phyloP scores from a whole-genome alignment of 1,140 invertebrate species.

The Helicoverpa zea region DNA sequence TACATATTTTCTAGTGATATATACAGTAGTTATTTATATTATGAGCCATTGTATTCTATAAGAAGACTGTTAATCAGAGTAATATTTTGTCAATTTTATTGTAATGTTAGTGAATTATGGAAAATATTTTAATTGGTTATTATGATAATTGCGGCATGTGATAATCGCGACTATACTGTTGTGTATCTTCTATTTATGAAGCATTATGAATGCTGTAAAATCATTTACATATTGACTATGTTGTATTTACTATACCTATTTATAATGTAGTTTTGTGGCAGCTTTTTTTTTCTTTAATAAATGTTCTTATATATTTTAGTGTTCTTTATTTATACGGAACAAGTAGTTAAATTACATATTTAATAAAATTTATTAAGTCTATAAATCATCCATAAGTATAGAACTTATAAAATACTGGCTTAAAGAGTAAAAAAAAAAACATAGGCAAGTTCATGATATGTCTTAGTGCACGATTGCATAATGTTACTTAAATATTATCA shows the following conservation, averaged over 20 bases:
- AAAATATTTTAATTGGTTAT: conserved; percentile 43
- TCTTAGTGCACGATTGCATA: conserved; percentile 59
- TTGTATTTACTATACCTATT: conserved; percentile 8
- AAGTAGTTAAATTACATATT: neutral
- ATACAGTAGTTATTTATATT: conserved; percentile 27
- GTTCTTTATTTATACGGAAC: conserved; percentile 8
- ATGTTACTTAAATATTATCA: conserved; percentile 46
- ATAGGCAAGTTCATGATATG: conserved; percentile 68
- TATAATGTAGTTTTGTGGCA: conserved; percentile 41
- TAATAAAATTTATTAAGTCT: conserved; percentile 12
- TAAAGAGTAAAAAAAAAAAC: conserved; percentile 59
- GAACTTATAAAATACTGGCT: conserved; percentile 67
- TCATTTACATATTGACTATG: conserved; percentile 11
- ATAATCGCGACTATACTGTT: conserved; percentile 51
- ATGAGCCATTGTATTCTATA: conserved; percentile 48
- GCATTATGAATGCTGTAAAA: conserved; percentile 65
- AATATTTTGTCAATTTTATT: conserved; percentile 46
- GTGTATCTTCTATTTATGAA: conserved; percentile 54
- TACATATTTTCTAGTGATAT: conserved; percentile 21
- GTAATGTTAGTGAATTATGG: conserved; percentile 31
- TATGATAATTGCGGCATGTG: conserved; percentile 41
- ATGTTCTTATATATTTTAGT: conserved; percentile 36
- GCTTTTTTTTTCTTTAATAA: conserved; percentile 49
- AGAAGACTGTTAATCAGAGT: conserved; percentile 44
- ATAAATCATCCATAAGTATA: conserved; percentile 18